Evolutionary conservation across 2,797 vertebrate species (phyloP), one percentile per base, ranked within the genome.

Genomic region (Moxostoma hubbsi): DNA sequence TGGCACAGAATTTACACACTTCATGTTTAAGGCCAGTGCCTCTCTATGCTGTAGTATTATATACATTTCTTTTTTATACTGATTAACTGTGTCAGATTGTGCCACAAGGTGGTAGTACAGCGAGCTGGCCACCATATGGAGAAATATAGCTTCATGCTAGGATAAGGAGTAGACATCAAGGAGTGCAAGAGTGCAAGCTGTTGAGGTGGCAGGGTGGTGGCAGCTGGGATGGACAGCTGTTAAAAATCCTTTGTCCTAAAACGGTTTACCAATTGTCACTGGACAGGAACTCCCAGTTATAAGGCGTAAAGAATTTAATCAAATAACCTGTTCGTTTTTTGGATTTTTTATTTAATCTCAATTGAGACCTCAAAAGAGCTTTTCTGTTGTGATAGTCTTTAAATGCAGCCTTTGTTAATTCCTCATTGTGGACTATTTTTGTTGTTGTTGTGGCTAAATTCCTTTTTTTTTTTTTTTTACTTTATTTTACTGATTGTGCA

Each of bases 171-270:
- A 63, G 62, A 73, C 4, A 10, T 66, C 11, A 65, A 65, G 77
- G 69, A 79, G 65, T 72, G 69, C 62, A 11, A 1, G 15, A 72
- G 45, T 24, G 77, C 7, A 53, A 61, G 66, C 57, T 62, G 65
- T 69, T 45, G 36, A 36, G 36, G 36, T 36, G 61, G 69, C 61
- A 59, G 69, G 43, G n/a, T n/a, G 16, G 36, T 55, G 36, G 51
- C 77, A 79, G 68, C 77, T 79, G 77, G 53, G 18, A 51, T 73
- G 13, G 62, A 79, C 77, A 79, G 69, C 77, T 73, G 77, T 58
- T 43, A 64, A 45, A 66, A 53, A 73, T 73, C 62, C 9, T 65
- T 49, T 65, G 69, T 72, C 61, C 58, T 4, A 63, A 63, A 78
- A 71, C 36, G 4, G 2, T 71, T 9, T 54, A 36, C 6, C 59